Evolutionary conservation across 2,888 invertebrate species (phyloP), one percentile per base, ranked within the genome.

Genomic region (Parnassius apollo): DNA sequence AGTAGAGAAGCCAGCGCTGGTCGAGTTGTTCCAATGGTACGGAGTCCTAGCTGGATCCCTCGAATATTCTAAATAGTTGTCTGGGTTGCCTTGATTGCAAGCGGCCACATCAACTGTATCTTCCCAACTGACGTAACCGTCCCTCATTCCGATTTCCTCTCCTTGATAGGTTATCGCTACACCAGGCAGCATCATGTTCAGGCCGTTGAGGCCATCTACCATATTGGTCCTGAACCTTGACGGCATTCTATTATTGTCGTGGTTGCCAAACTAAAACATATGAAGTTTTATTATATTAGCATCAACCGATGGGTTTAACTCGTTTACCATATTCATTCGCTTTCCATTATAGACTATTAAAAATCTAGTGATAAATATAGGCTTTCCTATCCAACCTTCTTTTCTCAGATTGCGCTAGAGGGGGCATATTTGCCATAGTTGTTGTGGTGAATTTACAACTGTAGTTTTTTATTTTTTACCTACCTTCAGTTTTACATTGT

Each of bases 121-220:
- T 7, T 92, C 84, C 84, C 91, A 94, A 66, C 92, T 88, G 61
- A 94, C 90, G 65, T 79, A 81, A 1, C 92, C 93, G 69, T 95
- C 93, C 48, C 85, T 82, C 95, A 96, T 95, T 0, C 95, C 96
- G 44, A 96, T 94, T 79, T 96, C 96, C 73, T 96, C 96, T 0
- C 96, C 97, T 73, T 97, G 96, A 83, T 97, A 97, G 0, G 95
- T 94, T 13, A 96, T 93, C 0, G 95, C 93, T 0, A 95, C 94
- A 48, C 97, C 97, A 0, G 96, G 96, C 25, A 98, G 84, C 12
- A 95, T 80, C 75, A 95, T 90, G 64, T 94, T 93, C 61, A 97
- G 82, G 73, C 95, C 93, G 77, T 95, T 95, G 4, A 96, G 78
- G 0, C 94, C 94, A 66, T 96, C 95, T 0, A 94, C 93, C 75